Evolutionary conservation across 2,797 vertebrate species (phyloP), one percentile per base, ranked within the genome.

Genomic region (Peromyscus attwateri): DNA sequence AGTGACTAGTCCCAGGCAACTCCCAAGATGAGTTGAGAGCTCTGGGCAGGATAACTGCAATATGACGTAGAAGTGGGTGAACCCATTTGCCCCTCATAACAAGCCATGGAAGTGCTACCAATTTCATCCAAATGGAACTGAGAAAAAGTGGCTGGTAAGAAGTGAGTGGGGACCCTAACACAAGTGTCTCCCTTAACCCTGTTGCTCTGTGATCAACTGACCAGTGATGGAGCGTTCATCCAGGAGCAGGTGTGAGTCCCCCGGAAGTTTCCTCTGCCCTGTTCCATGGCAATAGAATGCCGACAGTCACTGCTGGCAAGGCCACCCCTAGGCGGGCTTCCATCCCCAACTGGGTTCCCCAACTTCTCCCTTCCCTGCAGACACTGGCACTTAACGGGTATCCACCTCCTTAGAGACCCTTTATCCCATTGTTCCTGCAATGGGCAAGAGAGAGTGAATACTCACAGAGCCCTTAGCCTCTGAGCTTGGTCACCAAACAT

Each of bases 201-300:
- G 66, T 34, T 13, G n/a, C 3, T 80, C 70, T 46, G 10, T 31
- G 11, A 7, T 37, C 40, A 27, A 43, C 43, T 49, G 11, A 37
- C 8, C 3, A 7, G 1, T 37, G 29, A 83, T 29, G 49, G 13
- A 34, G 2, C 3, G 0, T 2, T 43, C n/a, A n/a, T 46, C 57
- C n/a, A 75, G 31, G 73, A 71, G 31, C 49, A 75, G 40, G 79
- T 43, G 8, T 27, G 21, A 66, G 29, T 37, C 43, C 90, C 43
- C 5, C 55, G 55, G 57, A 57, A n/a, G 14, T 19, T 31, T 40
- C 19, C 12, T 57, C 31, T 55, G 17, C 27, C 1, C 3, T 23
- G 14, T 23, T 84, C 40, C 2, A 3, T 6, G 57, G 16, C 34
- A 92, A 29, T 37, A 46, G 68, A 57, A 95, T 62, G 31, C 75